A percentile compares a stretch with the other conserved stretches of the same genome.
phyloP scores from a whole-genome alignment of 1,140 invertebrate genomes.

The Drusus annulatus region DNA sequence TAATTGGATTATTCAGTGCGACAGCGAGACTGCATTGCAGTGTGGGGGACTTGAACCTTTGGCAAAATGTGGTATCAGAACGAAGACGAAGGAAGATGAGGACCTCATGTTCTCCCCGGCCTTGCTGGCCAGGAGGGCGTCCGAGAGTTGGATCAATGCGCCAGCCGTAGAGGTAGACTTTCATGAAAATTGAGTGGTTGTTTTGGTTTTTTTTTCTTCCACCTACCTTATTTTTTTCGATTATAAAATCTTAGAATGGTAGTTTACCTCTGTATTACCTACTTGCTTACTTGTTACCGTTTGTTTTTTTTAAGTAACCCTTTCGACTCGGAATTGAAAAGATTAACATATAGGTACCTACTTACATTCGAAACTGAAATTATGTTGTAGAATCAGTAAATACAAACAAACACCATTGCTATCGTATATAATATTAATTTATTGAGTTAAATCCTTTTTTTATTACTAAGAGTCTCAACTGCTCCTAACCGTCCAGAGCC shows the following conservation, averaged over 20 bases:
- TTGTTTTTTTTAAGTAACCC: neutral
- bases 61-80: slow-evolving; percentile 78
- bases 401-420: no score
- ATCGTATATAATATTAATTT: neutral
- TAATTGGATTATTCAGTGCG: no score
- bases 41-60: neutral
- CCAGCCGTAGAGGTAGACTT: slow-evolving; percentile 83
- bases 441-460: no score
- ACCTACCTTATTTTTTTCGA: neutral
- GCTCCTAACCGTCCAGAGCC: no score
- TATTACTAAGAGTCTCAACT: no score
- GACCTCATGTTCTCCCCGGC: slow-evolving; percentile 88
- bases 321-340: neutral
- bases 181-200: neutral
- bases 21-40: no score
- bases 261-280: no score
- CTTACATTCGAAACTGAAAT: no score
- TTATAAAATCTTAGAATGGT: neutral
- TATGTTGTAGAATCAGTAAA: no score
- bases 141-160: slow-evolving; percentile 89
- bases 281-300: no score
- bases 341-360: neutral
- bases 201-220: neutral
- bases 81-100: slow-evolving; percentile 83
- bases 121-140: slow-evolving; percentile 84